phyloP scores from a whole-genome alignment of 2,113 vertebrate species.

The Todiramphus chloris region DNA sequence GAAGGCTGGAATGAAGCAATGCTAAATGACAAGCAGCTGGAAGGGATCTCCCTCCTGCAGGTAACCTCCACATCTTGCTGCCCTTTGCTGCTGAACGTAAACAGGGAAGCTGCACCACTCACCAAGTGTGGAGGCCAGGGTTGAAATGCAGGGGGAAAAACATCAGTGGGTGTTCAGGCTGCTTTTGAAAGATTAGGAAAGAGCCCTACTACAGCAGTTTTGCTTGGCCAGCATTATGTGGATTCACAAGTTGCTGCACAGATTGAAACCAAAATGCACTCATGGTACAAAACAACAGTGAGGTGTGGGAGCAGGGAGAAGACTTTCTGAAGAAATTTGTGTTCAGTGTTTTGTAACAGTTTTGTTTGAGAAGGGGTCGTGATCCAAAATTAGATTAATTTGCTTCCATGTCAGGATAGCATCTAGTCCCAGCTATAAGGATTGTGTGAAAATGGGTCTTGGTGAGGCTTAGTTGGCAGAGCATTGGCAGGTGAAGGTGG shows the following conservation, averaged over 20 bases:
- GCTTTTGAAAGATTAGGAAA: background rate
- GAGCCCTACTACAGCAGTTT: background rate
- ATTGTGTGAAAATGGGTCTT: background rate
- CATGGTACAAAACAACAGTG: accelerated
- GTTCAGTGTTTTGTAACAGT: background rate
- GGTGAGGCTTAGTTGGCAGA: background rate
- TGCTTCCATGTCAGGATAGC: background rate
- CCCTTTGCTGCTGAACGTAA: accelerated
- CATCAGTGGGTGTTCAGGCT: background rate
- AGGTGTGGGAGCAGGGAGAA: background rate
- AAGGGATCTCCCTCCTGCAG: background rate
- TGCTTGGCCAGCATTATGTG: accelerated
- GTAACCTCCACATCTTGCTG: background rate
- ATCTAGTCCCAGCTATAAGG: background rate
- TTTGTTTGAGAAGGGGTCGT: background rate
- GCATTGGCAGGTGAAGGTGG: accelerated
- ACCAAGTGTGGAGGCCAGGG: accelerated
- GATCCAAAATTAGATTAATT: background rate
- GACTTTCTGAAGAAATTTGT: background rate
- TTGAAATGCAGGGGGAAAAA: background rate
- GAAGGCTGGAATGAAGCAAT: background rate
- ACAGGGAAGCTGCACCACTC: background rate
- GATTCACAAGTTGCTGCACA: background rate
- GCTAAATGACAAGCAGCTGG: background rate
- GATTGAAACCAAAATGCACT: background rate